phyloP scores from a whole-genome alignment of 2,113 vertebrate genomes.

The Nestor notabilis region DNA sequence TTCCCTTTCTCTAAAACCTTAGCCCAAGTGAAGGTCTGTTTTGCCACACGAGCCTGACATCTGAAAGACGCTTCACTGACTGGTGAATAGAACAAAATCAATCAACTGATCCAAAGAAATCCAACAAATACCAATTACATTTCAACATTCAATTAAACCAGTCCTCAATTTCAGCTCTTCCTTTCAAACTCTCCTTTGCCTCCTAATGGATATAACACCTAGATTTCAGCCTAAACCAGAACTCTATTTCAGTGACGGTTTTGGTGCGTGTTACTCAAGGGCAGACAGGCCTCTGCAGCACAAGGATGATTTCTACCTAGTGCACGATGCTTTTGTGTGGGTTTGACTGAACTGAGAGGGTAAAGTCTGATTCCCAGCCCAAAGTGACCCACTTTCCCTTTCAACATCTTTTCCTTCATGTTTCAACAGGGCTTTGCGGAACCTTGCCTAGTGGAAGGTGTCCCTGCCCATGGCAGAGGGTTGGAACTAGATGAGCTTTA shows the following conservation, averaged over 20 bases:
- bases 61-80: rapidly evolving
- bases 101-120: background rate
- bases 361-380: background rate
- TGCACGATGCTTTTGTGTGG: background rate
- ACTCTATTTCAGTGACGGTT: background rate
- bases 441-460: background rate
- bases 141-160: background rate
- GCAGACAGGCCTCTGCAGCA: background rate
- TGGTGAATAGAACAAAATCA: background rate
- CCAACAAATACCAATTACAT: background rate
- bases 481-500: background rate
- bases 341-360: background rate
- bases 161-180: background rate
- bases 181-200: background rate
- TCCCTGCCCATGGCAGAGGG: background rate
- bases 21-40: background rate
- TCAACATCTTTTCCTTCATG: background rate
- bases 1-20: background rate
- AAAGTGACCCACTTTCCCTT: background rate
- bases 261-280: background rate
- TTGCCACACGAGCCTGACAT: background rate
- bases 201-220: background rate
- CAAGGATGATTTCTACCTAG: background rate
- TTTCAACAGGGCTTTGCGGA: background rate
- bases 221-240: background rate